Conservation (phyloP, 2,797 vertebrate species). For the Champsocephalus gunnari region DNA sequence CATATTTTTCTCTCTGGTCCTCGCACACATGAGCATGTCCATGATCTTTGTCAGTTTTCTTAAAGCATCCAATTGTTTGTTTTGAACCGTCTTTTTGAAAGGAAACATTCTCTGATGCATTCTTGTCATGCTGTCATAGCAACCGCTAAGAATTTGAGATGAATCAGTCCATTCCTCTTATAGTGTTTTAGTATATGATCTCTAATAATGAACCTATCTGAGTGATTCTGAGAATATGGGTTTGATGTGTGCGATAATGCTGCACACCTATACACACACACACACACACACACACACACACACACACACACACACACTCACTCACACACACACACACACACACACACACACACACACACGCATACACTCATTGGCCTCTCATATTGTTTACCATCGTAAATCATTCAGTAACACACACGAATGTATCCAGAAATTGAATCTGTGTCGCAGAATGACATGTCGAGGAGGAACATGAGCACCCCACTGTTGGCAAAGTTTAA, state of each 20-base stretch:
- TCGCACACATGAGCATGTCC: too few species aligned
- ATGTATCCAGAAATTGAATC: neutral
- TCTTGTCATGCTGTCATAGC: constrained; percentile 46
- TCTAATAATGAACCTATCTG: too few species aligned
- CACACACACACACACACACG: too few species aligned
- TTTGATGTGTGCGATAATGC: neutral
- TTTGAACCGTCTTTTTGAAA: constrained; percentile 1
- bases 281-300: too few species aligned
- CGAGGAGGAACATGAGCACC: constrained; percentile 1
- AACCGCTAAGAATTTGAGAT: constrained; percentile 42
- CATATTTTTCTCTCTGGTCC: neutral
- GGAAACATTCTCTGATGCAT: constrained; percentile 1
- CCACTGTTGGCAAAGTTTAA: constrained; percentile 16
- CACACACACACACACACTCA: fast-evolving
- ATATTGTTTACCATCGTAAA: neutral
- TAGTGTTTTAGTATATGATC: too few species aligned
- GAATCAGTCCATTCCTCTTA: neutral
- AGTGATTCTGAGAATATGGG: too few species aligned
- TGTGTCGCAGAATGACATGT: neutral
- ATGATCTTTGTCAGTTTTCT: too few species aligned
- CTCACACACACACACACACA: too few species aligned
- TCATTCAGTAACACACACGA: neutral
- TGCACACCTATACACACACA: neutral
- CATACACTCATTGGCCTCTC: too few species aligned
- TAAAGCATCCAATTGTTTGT: neutral